Evolutionary conservation across 2,888 invertebrate genomes (phyloP).

Genomic region (Oxytorus armatus): DNA sequence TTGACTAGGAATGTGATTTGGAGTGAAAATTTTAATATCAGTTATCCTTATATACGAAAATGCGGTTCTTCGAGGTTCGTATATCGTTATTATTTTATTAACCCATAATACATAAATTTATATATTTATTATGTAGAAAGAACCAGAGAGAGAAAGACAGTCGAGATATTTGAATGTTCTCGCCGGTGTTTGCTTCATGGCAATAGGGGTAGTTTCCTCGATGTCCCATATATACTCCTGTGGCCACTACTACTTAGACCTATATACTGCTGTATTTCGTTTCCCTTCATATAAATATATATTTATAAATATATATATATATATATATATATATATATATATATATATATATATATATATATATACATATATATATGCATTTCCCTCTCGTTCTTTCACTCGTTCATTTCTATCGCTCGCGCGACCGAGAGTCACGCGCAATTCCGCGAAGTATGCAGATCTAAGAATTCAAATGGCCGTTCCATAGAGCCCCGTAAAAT

Average conservation of each 20-base stretch:
- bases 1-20: not conserved
- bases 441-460: slow-evolving; percentile 84
- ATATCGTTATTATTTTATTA: slow-evolving; percentile 81
- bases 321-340: slow-evolving; percentile 12
- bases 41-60: slow-evolving; percentile 41
- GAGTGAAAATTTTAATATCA: no score
- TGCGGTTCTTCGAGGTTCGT: slow-evolving; percentile 67
- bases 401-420: slow-evolving; percentile 12
- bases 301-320: slow-evolving; percentile 4
- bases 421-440: slow-evolving; percentile 77
- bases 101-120: slow-evolving; percentile 76
- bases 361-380: not conserved
- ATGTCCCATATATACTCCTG: slow-evolving; percentile 41
- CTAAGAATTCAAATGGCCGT: slow-evolving; percentile 84
- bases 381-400: slow-evolving; percentile 38
- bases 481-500: slow-evolving; percentile 82
- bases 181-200: slow-evolving; percentile 59
- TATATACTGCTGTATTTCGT: slow-evolving; percentile 20
- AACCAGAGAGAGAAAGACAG: slow-evolving; percentile 68
- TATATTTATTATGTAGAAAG: not conserved
- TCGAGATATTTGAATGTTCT: slow-evolving; percentile 78
- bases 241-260: slow-evolving; percentile 53
- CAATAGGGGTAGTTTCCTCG: slow-evolving; percentile 62
- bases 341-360: slow-evolving; percentile 24
- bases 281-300: slow-evolving; percentile 46